Conservation (phyloP, 2,113 vertebrate species). For the Aptenodytes patagonicus region DNA sequence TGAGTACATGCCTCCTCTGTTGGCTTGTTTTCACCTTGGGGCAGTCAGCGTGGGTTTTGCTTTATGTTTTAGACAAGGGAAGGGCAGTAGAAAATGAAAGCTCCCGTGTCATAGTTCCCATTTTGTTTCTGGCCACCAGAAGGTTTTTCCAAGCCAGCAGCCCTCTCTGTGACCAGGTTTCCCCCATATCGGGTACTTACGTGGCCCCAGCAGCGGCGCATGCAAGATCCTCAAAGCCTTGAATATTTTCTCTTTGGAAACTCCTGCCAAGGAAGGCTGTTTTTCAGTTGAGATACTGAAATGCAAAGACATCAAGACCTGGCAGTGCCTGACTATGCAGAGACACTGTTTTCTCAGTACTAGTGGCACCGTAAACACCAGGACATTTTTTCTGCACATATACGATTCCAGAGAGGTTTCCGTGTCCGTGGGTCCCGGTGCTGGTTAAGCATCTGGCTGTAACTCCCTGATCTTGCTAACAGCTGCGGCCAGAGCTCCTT, state of each 20-base stretch:
- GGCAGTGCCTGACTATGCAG: not conserved
- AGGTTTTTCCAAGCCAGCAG: not conserved
- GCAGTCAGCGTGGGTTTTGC: not conserved
- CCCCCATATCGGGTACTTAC: not conserved
- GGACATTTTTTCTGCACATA: not conserved
- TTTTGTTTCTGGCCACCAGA: not conserved
- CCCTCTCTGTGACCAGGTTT: not conserved
- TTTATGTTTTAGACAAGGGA: not conserved
- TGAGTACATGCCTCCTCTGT: not conserved
- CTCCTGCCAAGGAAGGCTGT: not conserved
- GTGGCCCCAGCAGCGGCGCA: not conserved
- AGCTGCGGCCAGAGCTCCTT: not conserved
- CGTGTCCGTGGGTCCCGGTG: fast-evolving
- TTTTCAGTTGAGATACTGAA: not conserved
- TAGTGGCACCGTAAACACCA: not conserved
- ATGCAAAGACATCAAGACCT: not conserved
- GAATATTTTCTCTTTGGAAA: not conserved
- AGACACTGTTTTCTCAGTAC: not conserved
- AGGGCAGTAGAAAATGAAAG: not conserved
- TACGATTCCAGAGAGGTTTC: not conserved
- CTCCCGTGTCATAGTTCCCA: not conserved
- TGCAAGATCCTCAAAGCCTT: not conserved
- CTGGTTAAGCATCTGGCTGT: not conserved
- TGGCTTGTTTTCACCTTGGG: not conserved
- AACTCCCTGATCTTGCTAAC: not conserved